Conservation (phyloP, 2,888 invertebrate species). For the Melikaiella ostensackeni region DNA sequence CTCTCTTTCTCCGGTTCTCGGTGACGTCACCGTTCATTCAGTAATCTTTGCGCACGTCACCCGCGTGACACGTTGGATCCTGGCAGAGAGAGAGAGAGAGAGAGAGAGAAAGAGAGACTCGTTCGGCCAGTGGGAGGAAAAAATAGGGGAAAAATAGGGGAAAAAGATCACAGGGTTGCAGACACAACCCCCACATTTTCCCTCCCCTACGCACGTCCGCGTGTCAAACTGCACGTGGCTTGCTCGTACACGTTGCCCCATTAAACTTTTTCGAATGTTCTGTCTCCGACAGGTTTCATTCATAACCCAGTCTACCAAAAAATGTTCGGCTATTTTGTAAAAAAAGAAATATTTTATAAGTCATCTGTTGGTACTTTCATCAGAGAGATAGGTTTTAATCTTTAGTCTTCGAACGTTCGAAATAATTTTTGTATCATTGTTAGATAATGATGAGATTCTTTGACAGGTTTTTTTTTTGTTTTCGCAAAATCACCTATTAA, state of each 20-base stretch:
- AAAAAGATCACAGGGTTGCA: constrained; percentile 67
- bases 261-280: constrained; percentile 22
- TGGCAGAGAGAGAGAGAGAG: constrained; percentile 56
- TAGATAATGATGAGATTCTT: no score
- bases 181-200: constrained; percentile 57
- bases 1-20: constrained; percentile 49
- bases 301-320: background rate
- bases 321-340: background rate
- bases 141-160: constrained; percentile 73
- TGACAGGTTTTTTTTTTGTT: no score
- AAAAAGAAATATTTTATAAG: background rate
- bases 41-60: constrained; percentile 77
- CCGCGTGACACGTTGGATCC: constrained; percentile 64
- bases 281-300: constrained; percentile 26
- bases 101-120: constrained; percentile 60
- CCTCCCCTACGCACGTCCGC: constrained; percentile 73
- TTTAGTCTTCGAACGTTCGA: no score
- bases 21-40: constrained; percentile 77
- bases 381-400: background rate
- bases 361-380: background rate
- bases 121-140: constrained; percentile 71
- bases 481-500: no score
- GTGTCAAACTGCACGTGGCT: constrained; percentile 76
- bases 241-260: constrained; percentile 75
- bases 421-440: no score